Conservation (phyloP, 2,113 vertebrate genomes). For the Psittacula cyanocephala region DNA sequence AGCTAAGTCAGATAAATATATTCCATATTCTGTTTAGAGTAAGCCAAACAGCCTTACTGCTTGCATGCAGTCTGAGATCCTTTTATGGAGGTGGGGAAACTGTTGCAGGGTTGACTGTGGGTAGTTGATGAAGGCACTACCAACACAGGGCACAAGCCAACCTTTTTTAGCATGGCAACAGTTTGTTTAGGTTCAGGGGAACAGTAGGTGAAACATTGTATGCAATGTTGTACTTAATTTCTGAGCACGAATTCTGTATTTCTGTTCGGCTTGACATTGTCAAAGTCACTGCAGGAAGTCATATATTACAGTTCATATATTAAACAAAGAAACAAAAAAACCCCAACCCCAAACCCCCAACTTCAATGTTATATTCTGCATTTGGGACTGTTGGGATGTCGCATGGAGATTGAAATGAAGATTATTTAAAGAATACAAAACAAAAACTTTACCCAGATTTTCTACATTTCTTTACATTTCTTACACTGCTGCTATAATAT, state of each 20-base stretch:
- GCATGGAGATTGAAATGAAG: neutral
- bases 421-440: neutral
- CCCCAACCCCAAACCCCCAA: fast-evolving
- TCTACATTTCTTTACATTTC: neutral
- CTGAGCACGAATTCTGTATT: neutral
- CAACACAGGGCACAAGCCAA: fast-evolving
- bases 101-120: neutral
- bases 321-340: neutral
- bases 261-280: neutral
- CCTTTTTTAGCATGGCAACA: neutral
- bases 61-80: neutral
- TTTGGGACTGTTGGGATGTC: neutral
- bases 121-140: neutral
- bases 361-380: neutral
- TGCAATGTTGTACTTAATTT: neutral
- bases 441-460: neutral
- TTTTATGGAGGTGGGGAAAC: neutral
- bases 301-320: neutral
- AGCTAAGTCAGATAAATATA: neutral
- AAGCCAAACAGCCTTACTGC: neutral
- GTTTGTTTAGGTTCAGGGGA: neutral
- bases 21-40: neutral
- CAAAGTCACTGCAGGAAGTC: neutral
- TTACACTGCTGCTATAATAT: neutral
- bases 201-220: neutral